Conservation (phyloP, 1,140 invertebrate genomes). For the Dysdera silvatica region DNA sequence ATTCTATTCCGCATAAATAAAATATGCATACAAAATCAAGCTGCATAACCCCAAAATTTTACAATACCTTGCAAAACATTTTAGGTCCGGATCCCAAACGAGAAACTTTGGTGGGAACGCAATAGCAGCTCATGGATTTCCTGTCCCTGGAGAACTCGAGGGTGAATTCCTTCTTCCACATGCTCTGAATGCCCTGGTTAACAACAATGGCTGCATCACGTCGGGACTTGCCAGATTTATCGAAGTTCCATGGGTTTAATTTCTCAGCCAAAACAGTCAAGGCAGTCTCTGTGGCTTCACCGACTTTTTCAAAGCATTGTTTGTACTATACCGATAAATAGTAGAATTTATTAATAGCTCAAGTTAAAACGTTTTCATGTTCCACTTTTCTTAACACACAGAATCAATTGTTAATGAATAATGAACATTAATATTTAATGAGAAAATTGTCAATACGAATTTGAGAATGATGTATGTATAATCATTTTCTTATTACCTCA, state of each 20-base stretch:
- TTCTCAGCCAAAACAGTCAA: slow-evolving; percentile 97
- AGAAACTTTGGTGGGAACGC: slow-evolving; percentile 76
- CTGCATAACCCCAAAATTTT: background rate
- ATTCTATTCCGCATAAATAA: no score
- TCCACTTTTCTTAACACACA: no score
- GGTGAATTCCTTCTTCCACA: slow-evolving; percentile 99
- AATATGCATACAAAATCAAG: background rate
- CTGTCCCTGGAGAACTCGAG: slow-evolving; percentile 99
- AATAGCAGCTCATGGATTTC: slow-evolving; percentile 99
- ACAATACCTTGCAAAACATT: slow-evolving; percentile 78
- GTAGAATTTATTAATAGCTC: no score
- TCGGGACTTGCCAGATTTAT: slow-evolving; percentile 80
- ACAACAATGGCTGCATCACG: slow-evolving; percentile 86
- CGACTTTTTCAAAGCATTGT: slow-evolving; percentile 70
- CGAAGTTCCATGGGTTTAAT: slow-evolving; percentile 81
- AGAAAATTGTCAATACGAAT: no score
- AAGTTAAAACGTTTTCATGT: no score
- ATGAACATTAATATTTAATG: no score
- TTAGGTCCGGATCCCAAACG: slow-evolving; percentile 84
- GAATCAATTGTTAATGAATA: no score
- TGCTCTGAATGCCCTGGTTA: slow-evolving; percentile 86
- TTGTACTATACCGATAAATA: slow-evolving; percentile 43
- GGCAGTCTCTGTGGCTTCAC: slow-evolving; percentile 98
- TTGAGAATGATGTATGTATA: no score
- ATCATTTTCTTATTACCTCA: no score